Conservation (phyloP, 2,888 invertebrate species). For the Andricus curvator region DNA sequence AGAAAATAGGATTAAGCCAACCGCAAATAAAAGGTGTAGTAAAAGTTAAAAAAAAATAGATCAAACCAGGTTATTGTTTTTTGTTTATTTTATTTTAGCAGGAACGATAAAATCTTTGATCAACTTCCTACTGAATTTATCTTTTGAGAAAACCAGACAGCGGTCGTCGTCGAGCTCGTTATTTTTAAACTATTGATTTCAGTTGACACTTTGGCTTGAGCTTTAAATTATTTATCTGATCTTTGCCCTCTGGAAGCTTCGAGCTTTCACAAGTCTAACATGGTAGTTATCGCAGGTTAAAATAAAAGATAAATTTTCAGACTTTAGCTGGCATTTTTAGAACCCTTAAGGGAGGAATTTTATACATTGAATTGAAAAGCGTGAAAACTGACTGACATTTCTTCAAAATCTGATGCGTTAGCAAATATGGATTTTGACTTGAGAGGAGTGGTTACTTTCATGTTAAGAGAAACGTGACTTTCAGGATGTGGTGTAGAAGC, state of each 20-base stretch:
- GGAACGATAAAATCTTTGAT: background rate
- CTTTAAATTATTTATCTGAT: conserved; percentile 57
- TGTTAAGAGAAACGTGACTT: conserved; percentile 31
- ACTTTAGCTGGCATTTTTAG: background rate
- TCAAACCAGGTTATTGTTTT: background rate
- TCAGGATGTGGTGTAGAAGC: background rate
- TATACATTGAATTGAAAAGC: background rate
- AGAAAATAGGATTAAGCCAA: background rate
- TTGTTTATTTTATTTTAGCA: background rate
- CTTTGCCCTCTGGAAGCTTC: background rate
- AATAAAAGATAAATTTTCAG: background rate
- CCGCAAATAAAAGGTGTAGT: conserved; percentile 6
- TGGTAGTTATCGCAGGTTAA: background rate
- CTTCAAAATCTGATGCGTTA: background rate
- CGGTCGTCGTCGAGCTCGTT: conserved; percentile 47
- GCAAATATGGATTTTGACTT: conserved; percentile 21
- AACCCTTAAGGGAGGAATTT: background rate
- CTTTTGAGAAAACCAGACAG: background rate
- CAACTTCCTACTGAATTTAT: background rate
- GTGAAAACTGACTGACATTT: conserved; percentile 9
- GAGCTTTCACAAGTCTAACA: background rate
- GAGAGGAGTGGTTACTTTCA: background rate
- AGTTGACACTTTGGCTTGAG: conserved; percentile 59
- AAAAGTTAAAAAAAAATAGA: background rate
- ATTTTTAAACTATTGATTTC: conserved; percentile 66